A percentile compares a stretch with the other conserved stretches of the same genome.
phyloP scores from a whole-genome alignment of 2,888 invertebrate genomes.

The Rotaria magnacalcarata region DNA sequence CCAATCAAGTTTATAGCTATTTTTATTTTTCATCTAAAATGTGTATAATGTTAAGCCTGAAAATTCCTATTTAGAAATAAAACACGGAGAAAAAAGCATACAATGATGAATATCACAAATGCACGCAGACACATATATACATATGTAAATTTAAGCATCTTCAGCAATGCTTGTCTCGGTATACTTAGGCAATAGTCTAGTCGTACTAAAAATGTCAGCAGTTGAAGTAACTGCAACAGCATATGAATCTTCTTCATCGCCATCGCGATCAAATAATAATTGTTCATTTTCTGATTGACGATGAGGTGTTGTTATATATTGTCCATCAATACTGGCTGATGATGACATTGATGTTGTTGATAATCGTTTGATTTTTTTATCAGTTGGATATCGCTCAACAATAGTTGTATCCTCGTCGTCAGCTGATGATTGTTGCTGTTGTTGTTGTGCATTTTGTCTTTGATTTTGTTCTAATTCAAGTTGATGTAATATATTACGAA shows the following conservation, averaged over 20 bases:
- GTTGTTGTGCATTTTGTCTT: background rate
- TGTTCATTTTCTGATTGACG: constrained; percentile 3
- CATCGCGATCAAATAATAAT: background rate
- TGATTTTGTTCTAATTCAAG: constrained; percentile 1
- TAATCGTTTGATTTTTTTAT: background rate
- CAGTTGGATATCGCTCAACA: background rate
- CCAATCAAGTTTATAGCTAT: too few relatives aligned
- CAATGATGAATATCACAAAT: background rate
- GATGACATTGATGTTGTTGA: background rate
- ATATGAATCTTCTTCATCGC: background rate
- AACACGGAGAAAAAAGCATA: background rate
- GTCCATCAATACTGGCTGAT: background rate
- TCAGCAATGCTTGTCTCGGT: constrained; percentile 25
- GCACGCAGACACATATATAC: background rate
- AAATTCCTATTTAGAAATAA: background rate
- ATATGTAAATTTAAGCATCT: background rate
- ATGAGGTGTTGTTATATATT: constrained; percentile 27
- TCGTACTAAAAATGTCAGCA: constrained; percentile 20
- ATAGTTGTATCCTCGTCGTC: background rate
- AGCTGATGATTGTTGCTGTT: background rate
- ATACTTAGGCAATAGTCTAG: constrained; percentile 26
- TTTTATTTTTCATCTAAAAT: too few relatives aligned
- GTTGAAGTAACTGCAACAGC: background rate
- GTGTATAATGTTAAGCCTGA: too few relatives aligned
- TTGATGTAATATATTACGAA: background rate